Percentiles rank a stretch among this genome's conserved stretches.
Evolutionary conservation across 2,113 vertebrate species (phyloP).

Genomic region (Sterna hirundo): DNA sequence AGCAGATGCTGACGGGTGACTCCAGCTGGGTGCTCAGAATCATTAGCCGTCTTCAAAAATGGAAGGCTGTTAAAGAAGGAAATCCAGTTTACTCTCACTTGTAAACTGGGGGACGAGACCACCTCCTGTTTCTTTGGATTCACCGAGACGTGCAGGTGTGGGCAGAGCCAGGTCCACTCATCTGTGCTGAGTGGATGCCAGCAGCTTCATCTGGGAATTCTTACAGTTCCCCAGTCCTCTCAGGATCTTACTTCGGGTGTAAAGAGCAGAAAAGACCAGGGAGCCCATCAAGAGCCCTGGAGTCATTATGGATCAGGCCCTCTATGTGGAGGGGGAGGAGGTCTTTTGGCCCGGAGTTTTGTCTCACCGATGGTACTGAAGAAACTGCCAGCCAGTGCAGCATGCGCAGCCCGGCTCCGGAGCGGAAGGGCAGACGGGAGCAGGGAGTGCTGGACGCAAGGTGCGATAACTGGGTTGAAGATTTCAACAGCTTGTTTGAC

Average conservation of each 20-base stretch:
- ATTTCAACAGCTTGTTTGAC: background rate
- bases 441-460: background rate
- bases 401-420: background rate
- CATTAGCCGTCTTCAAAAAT: background rate
- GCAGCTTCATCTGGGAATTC: background rate
- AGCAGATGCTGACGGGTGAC: background rate
- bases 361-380: accelerated
- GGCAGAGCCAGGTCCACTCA: accelerated
- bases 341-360: background rate
- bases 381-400: background rate
- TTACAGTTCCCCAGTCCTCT: accelerated
- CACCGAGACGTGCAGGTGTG: accelerated
- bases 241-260: background rate
- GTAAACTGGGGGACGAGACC: background rate
- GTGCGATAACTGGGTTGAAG: background rate
- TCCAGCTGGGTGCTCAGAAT: background rate
- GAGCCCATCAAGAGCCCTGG: background rate
- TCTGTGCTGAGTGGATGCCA: background rate
- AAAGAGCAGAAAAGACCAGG: background rate
- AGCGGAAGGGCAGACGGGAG: background rate
- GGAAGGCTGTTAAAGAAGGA: background rate
- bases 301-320: background rate
- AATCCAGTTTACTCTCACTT: background rate
- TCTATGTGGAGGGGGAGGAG: accelerated
- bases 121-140: background rate